Base-by-base conservation (phyloP, 2,113 vertebrate species). In the Grammomys dolichurus region DNA sequence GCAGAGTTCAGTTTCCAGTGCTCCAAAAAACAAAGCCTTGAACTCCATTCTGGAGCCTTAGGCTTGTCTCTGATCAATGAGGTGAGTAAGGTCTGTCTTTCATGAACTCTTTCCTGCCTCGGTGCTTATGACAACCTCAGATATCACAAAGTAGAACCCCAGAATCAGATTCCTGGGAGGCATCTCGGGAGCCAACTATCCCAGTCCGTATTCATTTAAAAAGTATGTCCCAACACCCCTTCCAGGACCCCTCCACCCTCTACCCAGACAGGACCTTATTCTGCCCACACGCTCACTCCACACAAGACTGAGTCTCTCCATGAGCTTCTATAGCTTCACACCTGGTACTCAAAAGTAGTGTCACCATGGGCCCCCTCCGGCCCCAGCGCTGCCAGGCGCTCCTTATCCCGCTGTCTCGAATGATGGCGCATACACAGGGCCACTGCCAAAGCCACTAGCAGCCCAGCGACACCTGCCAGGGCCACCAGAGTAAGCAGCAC, bases 311-410 rank as follows among this genome's bases (percentile, higher is more conserved):
- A 0, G 0, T 43, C 4, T 40, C 80, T 69, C 43, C 16, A 5
- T 60, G 36, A 92, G 43, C 43, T 75, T 48, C 54, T 19, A 84
- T 20, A 72, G 11, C 14, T 70, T n/a, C 94, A 51, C 98, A 99
- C 99, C 99, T 99, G 99, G 97, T 99, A 99, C 97, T 99, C 99
- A 12, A 99, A 99, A 93, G 99, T 99, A 56, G 99, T 99, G 96
- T 99, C 99, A 0, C 98, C 98, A 0, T 97, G 97, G 56, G 99
- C 99, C n/a, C 99, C 99, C 98, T 99, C 99, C 0, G 99, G 99
- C 6, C 99, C 99, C 93, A 99, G 98, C 4, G 98, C 98, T 0
- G 99, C 99, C 89, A 99, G 98, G 89, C 99, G 99, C 92, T 99
- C 99, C 96, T 99, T 99, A 96, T 99, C 99, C 58, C 99, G 98